These are phyloP conservation scores for Drosophila tsacasi DNA, from an alignment of 1,140 invertebrate species.

Conservation along the genomic window DNA sequence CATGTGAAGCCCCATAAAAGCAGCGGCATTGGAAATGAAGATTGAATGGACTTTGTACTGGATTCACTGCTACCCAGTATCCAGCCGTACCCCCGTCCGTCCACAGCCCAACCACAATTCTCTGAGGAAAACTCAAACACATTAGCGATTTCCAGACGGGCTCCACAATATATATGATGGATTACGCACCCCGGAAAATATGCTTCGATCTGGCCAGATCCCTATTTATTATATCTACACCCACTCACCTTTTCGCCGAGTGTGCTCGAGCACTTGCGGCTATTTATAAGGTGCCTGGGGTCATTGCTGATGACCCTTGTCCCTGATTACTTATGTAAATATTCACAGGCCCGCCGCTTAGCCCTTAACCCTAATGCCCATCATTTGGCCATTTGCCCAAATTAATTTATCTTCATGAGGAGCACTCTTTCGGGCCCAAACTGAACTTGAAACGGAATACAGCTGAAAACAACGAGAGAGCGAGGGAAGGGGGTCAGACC, in stretches of 20 bases:
- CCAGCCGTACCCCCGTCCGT: not conserved
- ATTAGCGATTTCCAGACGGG: slow-evolving; percentile 38
- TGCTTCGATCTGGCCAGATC: no score
- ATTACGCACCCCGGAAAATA: slow-evolving; percentile 27
- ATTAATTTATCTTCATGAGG: slow-evolving; percentile 74
- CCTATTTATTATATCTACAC: no score
- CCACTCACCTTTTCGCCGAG: not conserved
- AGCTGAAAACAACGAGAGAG: no score
- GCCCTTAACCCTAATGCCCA: slow-evolving; percentile 46
- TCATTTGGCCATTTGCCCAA: slow-evolving; percentile 64
- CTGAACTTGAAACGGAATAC: no score
- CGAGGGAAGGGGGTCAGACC: no score
- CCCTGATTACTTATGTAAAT: slow-evolving; percentile 49
- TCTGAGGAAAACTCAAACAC: slow-evolving; percentile 4
- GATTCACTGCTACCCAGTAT: slow-evolving; percentile 16
- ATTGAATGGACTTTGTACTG: slow-evolving; percentile 38
- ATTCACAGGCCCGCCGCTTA: slow-evolving; percentile 18
- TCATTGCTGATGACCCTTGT: slow-evolving; percentile 51
- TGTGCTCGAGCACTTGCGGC: slow-evolving; percentile 55
- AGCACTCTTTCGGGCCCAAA: slow-evolving; percentile 5
- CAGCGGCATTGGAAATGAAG: slow-evolving; percentile 31
- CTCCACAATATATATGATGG: slow-evolving; percentile 25
- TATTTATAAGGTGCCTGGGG: slow-evolving; percentile 57
- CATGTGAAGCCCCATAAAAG: slow-evolving; percentile 32
- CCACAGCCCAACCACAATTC: not conserved